These are phyloP conservation scores for Microplitis deprimator DNA, from an alignment of 2,888 invertebrate species.

Conservation along the genomic window DNA sequence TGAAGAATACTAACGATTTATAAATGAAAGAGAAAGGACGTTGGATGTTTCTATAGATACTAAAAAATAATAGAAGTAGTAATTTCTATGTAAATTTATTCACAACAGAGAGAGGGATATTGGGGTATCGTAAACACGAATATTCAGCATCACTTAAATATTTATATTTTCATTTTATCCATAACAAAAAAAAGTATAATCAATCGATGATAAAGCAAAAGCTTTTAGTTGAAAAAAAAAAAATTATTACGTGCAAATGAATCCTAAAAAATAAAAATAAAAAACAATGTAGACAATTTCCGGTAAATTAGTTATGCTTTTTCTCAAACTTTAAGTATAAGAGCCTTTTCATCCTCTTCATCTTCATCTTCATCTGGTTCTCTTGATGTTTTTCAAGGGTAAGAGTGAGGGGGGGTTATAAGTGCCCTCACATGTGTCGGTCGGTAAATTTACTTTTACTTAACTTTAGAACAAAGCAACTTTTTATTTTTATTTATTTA, in stretches of 20 bases:
- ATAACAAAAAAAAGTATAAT: background rate
- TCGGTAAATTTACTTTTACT: slow-evolving; percentile 58
- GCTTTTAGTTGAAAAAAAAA: background rate
- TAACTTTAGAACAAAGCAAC: slow-evolving; percentile 56
- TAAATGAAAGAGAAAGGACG: slow-evolving; percentile 34
- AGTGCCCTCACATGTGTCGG: slow-evolving; percentile 36
- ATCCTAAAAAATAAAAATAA: slow-evolving; percentile 34
- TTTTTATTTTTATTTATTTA: slow-evolving; percentile 55
- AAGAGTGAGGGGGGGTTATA: slow-evolving; percentile 21
- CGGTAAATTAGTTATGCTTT: slow-evolving; percentile 67
- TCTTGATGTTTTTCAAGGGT: slow-evolving; percentile 6
- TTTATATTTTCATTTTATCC: background rate
- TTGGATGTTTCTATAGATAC: background rate
- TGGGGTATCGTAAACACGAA: slow-evolving; percentile 63
- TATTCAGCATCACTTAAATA: slow-evolving; percentile 38
- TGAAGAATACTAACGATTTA: background rate
- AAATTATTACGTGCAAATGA: slow-evolving; percentile 13
- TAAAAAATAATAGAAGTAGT: slow-evolving; percentile 28
- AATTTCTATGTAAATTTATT: slow-evolving; percentile 60
- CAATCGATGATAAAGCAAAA: background rate
- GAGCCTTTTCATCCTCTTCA: slow-evolving; percentile 29
- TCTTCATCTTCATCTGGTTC: slow-evolving; percentile 33
- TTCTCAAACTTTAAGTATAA: slow-evolving; percentile 49
- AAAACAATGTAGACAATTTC: slow-evolving; percentile 65
- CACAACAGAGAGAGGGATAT: slow-evolving; percentile 52